Conservation (phyloP, 2,888 invertebrate genomes). For the Epiblema foenella region DNA sequence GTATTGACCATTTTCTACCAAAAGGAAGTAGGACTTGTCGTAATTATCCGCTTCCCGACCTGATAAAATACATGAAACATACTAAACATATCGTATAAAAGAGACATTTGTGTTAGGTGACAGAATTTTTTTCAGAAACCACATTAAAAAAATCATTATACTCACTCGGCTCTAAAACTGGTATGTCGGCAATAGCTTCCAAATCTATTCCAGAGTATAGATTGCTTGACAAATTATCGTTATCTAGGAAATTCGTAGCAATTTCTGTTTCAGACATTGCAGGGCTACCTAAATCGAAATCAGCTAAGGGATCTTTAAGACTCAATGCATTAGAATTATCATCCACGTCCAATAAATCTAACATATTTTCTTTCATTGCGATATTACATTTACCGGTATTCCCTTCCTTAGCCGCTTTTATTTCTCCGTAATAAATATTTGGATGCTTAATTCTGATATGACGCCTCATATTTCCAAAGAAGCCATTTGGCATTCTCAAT, state of each 20-base stretch:
- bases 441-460: constrained; percentile 22
- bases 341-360: background rate
- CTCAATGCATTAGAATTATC: constrained; percentile 6
- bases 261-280: constrained; percentile 22
- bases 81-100: background rate
- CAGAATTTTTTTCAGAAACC: background rate
- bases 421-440: constrained; percentile 3
- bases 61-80: constrained; percentile 1
- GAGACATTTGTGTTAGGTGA: too few species aligned
- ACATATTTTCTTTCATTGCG: background rate
- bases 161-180: constrained; percentile 24
- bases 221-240: constrained; percentile 21
- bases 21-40: constrained; percentile 24
- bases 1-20: constrained; percentile 20
- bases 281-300: constrained; percentile 25
- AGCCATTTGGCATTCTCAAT: constrained; percentile 9
- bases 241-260: constrained; percentile 6
- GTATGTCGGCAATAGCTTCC: background rate
- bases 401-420: background rate
- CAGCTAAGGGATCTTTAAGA: constrained; percentile 24
- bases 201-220: constrained; percentile 18
- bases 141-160: background rate
- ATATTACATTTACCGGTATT: background rate
- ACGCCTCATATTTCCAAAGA: constrained; percentile 30
- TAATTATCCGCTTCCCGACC: constrained; percentile 10